phyloP scores from a whole-genome alignment of 2,797 vertebrate genomes.

The Cyclura pinguis region DNA sequence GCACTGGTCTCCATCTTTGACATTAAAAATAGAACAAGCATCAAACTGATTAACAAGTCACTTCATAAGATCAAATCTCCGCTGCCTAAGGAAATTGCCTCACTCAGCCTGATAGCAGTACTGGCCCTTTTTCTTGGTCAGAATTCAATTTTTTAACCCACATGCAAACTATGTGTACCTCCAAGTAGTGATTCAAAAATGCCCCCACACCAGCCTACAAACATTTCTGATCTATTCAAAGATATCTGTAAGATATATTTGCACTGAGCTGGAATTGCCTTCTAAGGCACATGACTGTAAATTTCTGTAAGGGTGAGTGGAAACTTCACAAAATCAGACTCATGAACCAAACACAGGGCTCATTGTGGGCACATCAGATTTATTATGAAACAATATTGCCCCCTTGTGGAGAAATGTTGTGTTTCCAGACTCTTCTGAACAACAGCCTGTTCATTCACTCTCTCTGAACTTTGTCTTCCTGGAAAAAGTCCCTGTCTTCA shows the following conservation, averaged over 20 bases:
- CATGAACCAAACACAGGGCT: neutral
- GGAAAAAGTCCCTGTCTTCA: neutral
- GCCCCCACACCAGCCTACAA: neutral
- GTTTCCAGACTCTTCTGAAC: neutral
- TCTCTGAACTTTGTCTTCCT: neutral
- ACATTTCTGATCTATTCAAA: neutral
- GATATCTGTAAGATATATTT: neutral
- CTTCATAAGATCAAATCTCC: neutral
- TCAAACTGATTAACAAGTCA: neutral
- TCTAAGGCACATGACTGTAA: neutral
- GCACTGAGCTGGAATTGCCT: neutral
- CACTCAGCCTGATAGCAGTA: neutral
- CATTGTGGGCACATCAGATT: no score
- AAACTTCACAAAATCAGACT: neutral
- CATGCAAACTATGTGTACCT: neutral
- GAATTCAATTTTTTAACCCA: neutral
- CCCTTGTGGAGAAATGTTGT: constrained; percentile 22
- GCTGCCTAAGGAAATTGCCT: neutral
- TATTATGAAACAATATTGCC: constrained; percentile 39
- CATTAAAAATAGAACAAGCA: neutral
- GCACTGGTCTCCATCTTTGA: neutral
- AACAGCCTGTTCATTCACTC: neutral
- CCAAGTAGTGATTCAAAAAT: neutral
- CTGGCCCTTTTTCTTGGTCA: neutral
- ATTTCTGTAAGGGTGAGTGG: neutral